Percentiles rank a stretch among this genome's conserved stretches.
Conservation (phyloP, 2,797 vertebrate species). For the Euthynnus affinis region DNA sequence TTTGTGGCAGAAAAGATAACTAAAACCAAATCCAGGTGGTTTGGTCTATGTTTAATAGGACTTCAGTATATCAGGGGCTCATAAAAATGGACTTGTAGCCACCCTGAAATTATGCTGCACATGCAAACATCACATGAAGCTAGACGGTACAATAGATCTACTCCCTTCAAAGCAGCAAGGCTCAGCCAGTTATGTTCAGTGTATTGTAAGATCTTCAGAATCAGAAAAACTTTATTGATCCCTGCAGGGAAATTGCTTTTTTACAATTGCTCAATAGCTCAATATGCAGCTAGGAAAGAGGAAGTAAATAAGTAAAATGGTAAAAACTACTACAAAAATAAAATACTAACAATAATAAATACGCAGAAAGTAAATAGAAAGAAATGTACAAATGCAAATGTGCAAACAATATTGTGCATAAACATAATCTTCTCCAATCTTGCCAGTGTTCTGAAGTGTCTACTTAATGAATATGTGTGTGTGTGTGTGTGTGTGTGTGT, state of each 20-base stretch:
- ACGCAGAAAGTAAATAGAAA: no score
- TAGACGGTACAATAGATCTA: slow-evolving; percentile 24
- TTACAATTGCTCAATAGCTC: no score
- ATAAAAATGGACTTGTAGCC: slow-evolving; percentile 15
- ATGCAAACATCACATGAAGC: slow-evolving; percentile 32
- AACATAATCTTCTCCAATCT: not conserved
- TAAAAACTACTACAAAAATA: no score
- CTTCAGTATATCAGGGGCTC: slow-evolving; percentile 18
- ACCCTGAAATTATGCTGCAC: slow-evolving; percentile 2
- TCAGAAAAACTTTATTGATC: no score
- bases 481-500: slow-evolving; percentile 7
- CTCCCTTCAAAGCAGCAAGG: slow-evolving; percentile 8
- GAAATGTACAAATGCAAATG: no score
- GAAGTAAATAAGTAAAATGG: no score
- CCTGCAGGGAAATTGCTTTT: no score
- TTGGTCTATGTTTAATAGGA: slow-evolving; percentile 27
- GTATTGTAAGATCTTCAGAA: slow-evolving; percentile 26
- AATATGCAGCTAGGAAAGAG: no score
- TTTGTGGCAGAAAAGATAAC: slow-evolving; percentile 39
- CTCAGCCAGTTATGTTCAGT: slow-evolving; percentile 12
- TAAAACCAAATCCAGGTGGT: slow-evolving; percentile 23
- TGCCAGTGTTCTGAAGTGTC: slow-evolving; percentile 9
- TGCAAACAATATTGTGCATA: no score
- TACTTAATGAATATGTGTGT: slow-evolving; percentile 14
- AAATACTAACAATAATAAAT: no score